These are phyloP conservation scores for Drosophila pegasa DNA, from an alignment of 2,888 invertebrate genomes.

Conservation along the genomic window DNA sequence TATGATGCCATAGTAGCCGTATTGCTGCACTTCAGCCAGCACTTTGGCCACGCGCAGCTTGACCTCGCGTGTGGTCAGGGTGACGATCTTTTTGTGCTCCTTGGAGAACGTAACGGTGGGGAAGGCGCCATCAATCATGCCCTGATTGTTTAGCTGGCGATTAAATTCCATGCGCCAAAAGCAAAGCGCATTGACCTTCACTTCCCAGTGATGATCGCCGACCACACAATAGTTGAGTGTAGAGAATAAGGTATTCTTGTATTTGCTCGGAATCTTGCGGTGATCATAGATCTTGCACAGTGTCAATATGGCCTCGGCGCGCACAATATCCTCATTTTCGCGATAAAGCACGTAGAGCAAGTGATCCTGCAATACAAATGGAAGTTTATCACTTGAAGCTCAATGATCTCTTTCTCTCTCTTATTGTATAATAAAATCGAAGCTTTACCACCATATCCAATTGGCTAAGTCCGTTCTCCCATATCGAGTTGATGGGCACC, in stretches of 20 bases:
- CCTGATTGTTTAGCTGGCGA: conserved; percentile 89
- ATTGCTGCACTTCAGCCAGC: conserved; percentile 88
- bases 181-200: conserved; percentile 89
- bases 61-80: conserved; percentile 88
- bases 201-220: conserved; percentile 93
- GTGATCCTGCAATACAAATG: conserved; percentile 84
- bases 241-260: conserved; percentile 87
- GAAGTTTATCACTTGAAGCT: not conserved
- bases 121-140: conserved; percentile 93
- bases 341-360: conserved; percentile 86
- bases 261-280: conserved; percentile 86
- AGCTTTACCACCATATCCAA: conserved; percentile 87
- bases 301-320: conserved; percentile 89
- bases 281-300: conserved; percentile 89
- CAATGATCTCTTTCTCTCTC: too few relatives aligned
- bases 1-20: conserved; percentile 90
- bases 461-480: conserved; percentile 88
- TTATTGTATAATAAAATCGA: not conserved
- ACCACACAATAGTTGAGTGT: conserved; percentile 89
- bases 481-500: conserved; percentile 88
- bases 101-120: conserved; percentile 92
- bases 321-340: conserved; percentile 91
- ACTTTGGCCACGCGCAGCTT: conserved; percentile 87
- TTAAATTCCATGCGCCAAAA: conserved; percentile 91
- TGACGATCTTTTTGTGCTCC: conserved; percentile 91